These are phyloP conservation scores for Dryoscopus gambensis DNA, from an alignment of 2,113 vertebrate genomes.

Conservation along the genomic window DNA sequence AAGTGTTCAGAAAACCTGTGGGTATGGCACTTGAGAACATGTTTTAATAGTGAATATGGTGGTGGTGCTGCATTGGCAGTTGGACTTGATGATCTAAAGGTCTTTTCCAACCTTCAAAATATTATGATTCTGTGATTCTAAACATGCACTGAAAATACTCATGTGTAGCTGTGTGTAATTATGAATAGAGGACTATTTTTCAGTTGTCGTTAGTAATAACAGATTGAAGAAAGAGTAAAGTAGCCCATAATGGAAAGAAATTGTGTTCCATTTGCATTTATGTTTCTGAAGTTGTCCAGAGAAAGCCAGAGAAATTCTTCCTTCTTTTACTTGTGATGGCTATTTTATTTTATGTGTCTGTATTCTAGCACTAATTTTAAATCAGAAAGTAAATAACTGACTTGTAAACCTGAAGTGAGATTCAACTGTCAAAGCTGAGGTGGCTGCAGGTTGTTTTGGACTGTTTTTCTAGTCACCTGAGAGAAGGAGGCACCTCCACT, in stretches of 20 bases:
- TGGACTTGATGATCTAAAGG: not conserved
- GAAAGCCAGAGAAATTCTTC: not conserved
- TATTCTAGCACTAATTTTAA: not conserved
- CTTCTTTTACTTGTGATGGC: not conserved
- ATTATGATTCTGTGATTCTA: not conserved
- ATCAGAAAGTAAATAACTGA: not conserved
- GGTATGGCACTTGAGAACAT: not conserved
- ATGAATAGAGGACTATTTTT: not conserved
- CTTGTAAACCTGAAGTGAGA: not conserved
- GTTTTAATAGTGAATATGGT: not conserved
- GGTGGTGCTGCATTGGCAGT: not conserved
- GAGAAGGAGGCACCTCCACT: not conserved
- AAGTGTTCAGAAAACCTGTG: fast-evolving
- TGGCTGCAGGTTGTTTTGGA: not conserved
- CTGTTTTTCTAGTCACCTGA: not conserved
- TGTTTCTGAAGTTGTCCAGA: not conserved
- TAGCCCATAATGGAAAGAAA: not conserved
- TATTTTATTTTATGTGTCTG: not conserved
- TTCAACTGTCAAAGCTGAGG: not conserved
- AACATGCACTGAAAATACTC: not conserved
- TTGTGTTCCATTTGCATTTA: not conserved
- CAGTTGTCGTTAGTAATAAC: not conserved
- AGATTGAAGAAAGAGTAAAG: not conserved
- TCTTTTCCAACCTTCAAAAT: not conserved
- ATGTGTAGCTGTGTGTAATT: not conserved